Percentiles rank a stretch among this genome's conserved stretches.
Conservation (phyloP, 2,888 invertebrate genomes). For the Anarsia innoxiella region DNA sequence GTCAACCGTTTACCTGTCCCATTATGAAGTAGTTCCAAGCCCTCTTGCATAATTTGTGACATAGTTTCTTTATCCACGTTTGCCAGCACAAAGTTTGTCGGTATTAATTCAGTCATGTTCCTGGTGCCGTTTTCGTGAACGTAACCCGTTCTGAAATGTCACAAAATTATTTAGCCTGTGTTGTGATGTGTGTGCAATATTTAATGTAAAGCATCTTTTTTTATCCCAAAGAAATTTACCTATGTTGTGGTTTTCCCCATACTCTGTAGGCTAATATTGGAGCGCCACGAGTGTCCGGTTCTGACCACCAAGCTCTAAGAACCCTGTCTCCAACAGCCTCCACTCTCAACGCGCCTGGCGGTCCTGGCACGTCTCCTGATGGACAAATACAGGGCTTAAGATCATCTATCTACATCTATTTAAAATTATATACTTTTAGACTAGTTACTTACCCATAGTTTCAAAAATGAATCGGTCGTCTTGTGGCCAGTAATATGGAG, state of each 20-base stretch:
- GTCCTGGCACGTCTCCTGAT: slow-evolving; percentile 84
- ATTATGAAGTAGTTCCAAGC: slow-evolving; percentile 79
- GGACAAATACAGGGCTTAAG: neutral
- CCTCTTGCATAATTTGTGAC: slow-evolving; percentile 66
- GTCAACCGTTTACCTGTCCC: slow-evolving; percentile 85
- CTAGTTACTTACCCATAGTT: slow-evolving; percentile 78
- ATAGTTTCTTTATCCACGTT: slow-evolving; percentile 54
- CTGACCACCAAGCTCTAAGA: slow-evolving; percentile 87
- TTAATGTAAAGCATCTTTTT: too few relatives aligned
- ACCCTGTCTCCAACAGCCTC: slow-evolving; percentile 82
- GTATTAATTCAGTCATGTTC: slow-evolving; percentile 45
- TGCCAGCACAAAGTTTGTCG: slow-evolving; percentile 38
- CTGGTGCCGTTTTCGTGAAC: slow-evolving; percentile 38
- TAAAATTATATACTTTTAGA: too few relatives aligned
- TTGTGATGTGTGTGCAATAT: too few relatives aligned
- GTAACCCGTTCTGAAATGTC: slow-evolving; percentile 13
- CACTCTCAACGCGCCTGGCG: slow-evolving; percentile 85
- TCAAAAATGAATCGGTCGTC: slow-evolving; percentile 83
- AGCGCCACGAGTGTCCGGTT: slow-evolving; percentile 85
- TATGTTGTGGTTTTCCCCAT: slow-evolving; percentile 77
- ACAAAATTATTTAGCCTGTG: too few relatives aligned
- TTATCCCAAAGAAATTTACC: too few relatives aligned
- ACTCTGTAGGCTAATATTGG: slow-evolving; percentile 83
- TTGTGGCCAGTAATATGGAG: slow-evolving; percentile 82
- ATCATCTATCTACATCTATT: neutral